Base-by-base conservation (phyloP, 2,797 vertebrate genomes). In the Muscicapa comitata region DNA sequence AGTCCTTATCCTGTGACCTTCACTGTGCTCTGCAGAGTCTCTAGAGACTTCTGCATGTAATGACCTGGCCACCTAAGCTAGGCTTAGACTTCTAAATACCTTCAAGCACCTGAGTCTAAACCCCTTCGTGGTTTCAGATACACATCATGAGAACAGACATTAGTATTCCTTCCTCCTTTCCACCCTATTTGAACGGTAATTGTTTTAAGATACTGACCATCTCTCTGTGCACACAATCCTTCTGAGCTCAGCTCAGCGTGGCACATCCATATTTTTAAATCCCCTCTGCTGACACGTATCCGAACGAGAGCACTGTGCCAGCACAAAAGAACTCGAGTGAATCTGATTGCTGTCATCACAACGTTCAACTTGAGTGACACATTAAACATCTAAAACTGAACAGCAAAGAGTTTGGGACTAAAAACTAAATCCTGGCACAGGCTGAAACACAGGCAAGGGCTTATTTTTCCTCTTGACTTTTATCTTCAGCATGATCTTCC, bases 301-400 rank as follows among this genome's bases (percentile, higher is more conserved):
- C 0, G 8, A 94, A 72, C 0, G 9, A 47, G 88, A 95, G 79
- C 93, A 57, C 38, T 3, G 24, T 55, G 86, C 86, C 92, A 92
- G 81, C 76, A 90, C 78, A 72, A 37, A 92, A 58, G 90, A 74
- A 91, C 72, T 94, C 29, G 0, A 92, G 61, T 85, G 68, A 92
- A 92, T 93, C 78, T 90, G 92, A 96, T 80, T 5, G 26, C 85
- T 94, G 91, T 92, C 92, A 93, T 83, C 91, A 71, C 75, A 83
- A 19, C 1, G 21, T 67, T 94, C 94, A 90, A 77, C 57, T 67
- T 76, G 81, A 94, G 58, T 92, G 93, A 95, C 88, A 94, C 3
- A 7, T 91, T 91, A 87, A 95, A 87, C 86, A 82, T 88, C 84
- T 86, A 26, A 40, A 90, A 80, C 47, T 48, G 42, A 94, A 73